phyloP scores from a whole-genome alignment of 2,113 vertebrate genomes.

The Gallinago jamesoni region DNA sequence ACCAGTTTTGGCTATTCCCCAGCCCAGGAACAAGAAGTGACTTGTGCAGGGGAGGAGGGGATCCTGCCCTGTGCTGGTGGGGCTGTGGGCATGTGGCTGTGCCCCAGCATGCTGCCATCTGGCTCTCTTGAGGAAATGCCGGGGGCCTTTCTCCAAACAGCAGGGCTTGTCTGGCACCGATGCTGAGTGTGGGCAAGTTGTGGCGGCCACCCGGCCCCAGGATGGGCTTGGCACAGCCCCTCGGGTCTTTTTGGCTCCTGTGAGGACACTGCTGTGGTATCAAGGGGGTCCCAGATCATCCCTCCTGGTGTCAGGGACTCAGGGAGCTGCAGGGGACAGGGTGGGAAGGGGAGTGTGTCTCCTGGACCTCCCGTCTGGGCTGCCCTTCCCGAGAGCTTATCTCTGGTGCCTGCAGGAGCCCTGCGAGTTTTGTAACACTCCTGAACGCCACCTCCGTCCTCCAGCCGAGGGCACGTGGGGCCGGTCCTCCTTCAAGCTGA shows the following conservation, averaged over 20 bases:
- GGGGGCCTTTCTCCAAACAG: background rate
- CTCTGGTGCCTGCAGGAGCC: background rate
- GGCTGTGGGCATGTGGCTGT: background rate
- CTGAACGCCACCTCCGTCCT: background rate
- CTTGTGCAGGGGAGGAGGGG: background rate
- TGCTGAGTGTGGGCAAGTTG: background rate
- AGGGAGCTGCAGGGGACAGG: background rate
- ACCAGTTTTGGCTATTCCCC: background rate
- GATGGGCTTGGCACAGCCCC: background rate
- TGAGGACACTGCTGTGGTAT: no score
- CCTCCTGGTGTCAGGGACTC: background rate
- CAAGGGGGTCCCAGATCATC: background rate
- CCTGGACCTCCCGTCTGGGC: background rate
- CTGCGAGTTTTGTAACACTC: background rate
- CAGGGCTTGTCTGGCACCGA: rapidly evolving
- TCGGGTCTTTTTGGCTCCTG: no score
- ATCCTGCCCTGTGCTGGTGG: background rate
- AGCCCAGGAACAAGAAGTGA: background rate
- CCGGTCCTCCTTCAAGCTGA: background rate
- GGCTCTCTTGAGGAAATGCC: background rate
- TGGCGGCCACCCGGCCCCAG: background rate
- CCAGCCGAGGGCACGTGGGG: background rate
- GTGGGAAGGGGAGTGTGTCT: background rate
- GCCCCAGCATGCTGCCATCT: background rate
- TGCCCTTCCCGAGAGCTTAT: rapidly evolving